Percentiles rank a stretch among this genome's conserved stretches.
Conservation (phyloP, 2,113 vertebrate genomes). For the Oryzias javanicus region DNA sequence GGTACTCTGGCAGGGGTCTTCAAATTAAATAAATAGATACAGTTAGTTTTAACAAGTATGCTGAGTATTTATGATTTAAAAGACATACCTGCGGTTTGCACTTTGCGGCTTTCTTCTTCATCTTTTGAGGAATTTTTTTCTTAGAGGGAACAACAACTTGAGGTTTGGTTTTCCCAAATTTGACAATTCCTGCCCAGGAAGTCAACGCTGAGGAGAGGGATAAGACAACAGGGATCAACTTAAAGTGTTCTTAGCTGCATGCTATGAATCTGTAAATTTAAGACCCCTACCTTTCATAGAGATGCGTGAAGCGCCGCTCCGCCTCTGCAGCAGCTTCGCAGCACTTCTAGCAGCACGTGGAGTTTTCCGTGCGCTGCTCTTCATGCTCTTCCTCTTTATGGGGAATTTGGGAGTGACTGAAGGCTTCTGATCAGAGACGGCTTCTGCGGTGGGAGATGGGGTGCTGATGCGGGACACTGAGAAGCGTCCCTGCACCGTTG, state of each 20-base stretch:
- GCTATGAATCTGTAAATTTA: background rate
- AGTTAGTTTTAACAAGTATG: no score
- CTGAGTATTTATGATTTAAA: no score
- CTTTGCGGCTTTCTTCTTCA: conserved; percentile 44
- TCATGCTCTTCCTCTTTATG: conserved; percentile 58
- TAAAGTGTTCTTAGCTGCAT: background rate
- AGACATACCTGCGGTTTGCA: conserved; percentile 64
- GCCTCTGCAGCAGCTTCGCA: conserved; percentile 69
- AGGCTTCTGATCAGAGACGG: background rate
- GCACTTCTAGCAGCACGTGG: conserved; percentile 62
- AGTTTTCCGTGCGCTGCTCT: conserved; percentile 43
- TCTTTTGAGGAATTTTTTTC: conserved; percentile 32
- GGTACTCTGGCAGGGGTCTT: conserved; percentile 79
- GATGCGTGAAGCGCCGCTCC: conserved; percentile 81
- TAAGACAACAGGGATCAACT: background rate
- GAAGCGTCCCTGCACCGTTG: conserved; percentile 72
- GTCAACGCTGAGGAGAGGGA: conserved; percentile 63
- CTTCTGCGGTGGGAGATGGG: conserved; percentile 56
- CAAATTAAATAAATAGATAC: background rate
- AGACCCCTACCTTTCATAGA: conserved; percentile 81
- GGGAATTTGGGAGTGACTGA: conserved; percentile 40
- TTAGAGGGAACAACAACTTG: conserved; percentile 53
- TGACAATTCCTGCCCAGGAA: conserved; percentile 86
- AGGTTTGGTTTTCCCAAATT: conserved; percentile 76
- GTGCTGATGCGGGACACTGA: conserved; percentile 76